Evolutionary conservation across 2,888 invertebrate genomes (phyloP).

Genomic region (Tenodera sinensis): DNA sequence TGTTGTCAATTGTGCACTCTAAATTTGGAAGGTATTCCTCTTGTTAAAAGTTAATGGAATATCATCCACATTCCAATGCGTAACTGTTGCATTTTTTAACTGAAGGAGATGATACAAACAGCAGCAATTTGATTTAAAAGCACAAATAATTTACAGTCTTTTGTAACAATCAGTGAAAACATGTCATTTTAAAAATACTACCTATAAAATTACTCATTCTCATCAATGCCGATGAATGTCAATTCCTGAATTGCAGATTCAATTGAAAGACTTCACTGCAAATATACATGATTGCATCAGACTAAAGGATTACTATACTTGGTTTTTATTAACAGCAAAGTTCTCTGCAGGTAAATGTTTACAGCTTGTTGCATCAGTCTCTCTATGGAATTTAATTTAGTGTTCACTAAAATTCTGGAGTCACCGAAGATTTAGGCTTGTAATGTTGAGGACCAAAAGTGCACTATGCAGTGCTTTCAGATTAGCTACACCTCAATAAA

Average conservation of each 20-base stretch:
- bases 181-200: conserved; percentile 14
- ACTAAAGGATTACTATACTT: not conserved
- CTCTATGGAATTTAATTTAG: not conserved
- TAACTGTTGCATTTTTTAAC: not conserved
- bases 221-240: conserved; percentile 6
- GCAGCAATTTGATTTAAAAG: not conserved
- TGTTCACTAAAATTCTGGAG: no score
- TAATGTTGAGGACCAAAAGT: no score
- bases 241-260: not conserved
- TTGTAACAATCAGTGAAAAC: conserved; percentile 14
- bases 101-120: not conserved
- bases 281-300: not conserved
- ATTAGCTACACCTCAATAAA: no score
- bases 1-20: not conserved
- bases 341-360: not conserved
- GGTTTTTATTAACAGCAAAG: not conserved
- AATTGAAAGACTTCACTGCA: not conserved
- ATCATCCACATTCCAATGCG: not conserved
- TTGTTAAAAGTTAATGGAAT: not conserved
- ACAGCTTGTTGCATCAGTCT: conserved; percentile 11
- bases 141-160: conserved; percentile 2
- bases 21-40: not conserved
- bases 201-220: conserved; percentile 10
- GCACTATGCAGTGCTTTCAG: no score
- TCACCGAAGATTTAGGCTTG: no score